Percentiles rank a stretch among this genome's conserved stretches.
phyloP scores from a whole-genome alignment of 2,888 invertebrate species.

The Noctua janthina region DNA sequence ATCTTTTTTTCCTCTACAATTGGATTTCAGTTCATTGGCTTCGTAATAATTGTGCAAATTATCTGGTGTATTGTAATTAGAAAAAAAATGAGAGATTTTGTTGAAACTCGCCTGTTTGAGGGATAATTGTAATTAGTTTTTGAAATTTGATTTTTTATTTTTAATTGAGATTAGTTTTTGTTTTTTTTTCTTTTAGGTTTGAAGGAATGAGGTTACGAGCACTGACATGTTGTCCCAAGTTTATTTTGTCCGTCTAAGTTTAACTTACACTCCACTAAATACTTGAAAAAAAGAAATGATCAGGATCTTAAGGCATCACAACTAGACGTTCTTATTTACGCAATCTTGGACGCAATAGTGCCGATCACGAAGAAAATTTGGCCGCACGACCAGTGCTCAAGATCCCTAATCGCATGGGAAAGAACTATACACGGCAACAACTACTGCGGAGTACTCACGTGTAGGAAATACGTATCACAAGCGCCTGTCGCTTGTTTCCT shows the following conservation, averaged over 20 bases:
- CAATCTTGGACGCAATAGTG: neutral
- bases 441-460: no score
- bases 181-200: neutral
- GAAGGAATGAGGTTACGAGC: neutral
- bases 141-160: neutral
- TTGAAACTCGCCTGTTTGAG: neutral
- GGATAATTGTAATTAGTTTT: slow-evolving; percentile 10
- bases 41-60: slow-evolving; percentile 46
- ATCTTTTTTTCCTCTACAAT: slow-evolving; percentile 56
- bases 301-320: neutral
- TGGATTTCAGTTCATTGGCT: slow-evolving; percentile 64
- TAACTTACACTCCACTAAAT: neutral
- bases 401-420: no score
- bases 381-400: no score
- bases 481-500: no score
- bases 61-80: slow-evolving; percentile 30
- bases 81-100: slow-evolving; percentile 4
- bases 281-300: neutral
- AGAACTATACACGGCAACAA: no score
- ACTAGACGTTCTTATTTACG: neutral
- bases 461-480: no score
- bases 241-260: neutral
- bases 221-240: neutral
- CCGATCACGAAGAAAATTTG: neutral
- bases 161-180: neutral